Conservation (phyloP, 2,113 vertebrate genomes). For the Bubo blakistoni region DNA sequence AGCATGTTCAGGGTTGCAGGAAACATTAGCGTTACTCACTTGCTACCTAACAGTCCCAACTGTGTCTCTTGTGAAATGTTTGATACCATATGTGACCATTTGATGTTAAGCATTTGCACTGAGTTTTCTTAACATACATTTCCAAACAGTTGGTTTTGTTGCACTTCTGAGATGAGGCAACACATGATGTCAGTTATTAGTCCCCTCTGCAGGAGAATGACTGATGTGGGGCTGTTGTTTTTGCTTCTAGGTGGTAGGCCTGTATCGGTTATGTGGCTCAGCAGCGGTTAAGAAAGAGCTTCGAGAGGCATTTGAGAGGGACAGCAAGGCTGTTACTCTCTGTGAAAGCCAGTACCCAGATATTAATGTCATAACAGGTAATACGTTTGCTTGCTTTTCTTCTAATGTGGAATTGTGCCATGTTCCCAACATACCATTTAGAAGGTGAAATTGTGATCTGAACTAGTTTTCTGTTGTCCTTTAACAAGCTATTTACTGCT, state of each 20-base stretch:
- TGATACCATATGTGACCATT: fast-evolving
- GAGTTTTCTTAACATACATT: fast-evolving
- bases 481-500: neutral
- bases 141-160: neutral
- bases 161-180: neutral
- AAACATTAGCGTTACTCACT: fast-evolving
- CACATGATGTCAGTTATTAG: fast-evolving
- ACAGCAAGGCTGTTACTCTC: conserved; percentile 85
- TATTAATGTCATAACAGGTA: conserved; percentile 99
- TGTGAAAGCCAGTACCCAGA: conserved; percentile 92
- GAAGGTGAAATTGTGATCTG: neutral
- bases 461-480: neutral
- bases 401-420: fast-evolving
- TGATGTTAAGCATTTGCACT: too few species aligned
- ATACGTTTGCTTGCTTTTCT: conserved; percentile 1
- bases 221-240: neutral
- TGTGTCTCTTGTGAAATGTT: neutral
- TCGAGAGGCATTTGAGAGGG: conserved; percentile 92
- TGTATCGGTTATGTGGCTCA: conserved; percentile 95
- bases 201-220: neutral
- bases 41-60: fast-evolving
- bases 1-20: fast-evolving
- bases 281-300: conserved; percentile 98
- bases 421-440: neutral
- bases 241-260: conserved; percentile 88